Evolutionary conservation across 1,140 invertebrate species (phyloP).

Genomic region (Drosophila tristis): DNA sequence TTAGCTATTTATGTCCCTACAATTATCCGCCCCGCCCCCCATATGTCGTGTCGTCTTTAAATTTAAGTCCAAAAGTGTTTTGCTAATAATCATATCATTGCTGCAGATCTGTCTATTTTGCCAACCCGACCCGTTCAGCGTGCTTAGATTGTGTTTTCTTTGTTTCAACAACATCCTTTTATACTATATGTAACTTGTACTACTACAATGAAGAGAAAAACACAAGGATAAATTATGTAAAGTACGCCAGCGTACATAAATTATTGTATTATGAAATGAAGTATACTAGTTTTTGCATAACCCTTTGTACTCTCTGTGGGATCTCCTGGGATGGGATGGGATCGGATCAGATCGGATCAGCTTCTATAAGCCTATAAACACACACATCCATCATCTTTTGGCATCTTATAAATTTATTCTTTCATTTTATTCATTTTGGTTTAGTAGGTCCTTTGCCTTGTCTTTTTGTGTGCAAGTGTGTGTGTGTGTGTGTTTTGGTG

Average conservation of each 20-base stretch:
- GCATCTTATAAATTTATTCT: conserved; percentile 59
- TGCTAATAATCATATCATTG: conserved; percentile 76
- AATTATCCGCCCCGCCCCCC: conserved; percentile 7
- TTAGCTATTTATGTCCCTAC: conserved; percentile 67
- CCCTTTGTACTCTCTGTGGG: conserved; percentile 24
- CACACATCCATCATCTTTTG: neutral
- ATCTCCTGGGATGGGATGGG: neutral
- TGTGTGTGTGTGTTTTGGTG: conserved; percentile 58
- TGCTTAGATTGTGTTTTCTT: conserved; percentile 36
- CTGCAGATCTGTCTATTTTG: conserved; percentile 39
- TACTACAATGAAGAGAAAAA: conserved; percentile 59
- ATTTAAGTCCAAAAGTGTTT: conserved; percentile 72
- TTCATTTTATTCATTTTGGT: conserved; percentile 56
- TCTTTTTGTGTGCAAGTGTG: conserved; percentile 79
- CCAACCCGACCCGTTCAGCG: neutral
- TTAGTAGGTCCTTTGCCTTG: conserved; percentile 73
- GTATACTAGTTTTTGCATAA: conserved; percentile 78
- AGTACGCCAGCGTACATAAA: conserved; percentile 73
- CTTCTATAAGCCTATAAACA: conserved; percentile 14
- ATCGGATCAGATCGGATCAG: neutral
- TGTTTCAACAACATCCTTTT: conserved; percentile 42
- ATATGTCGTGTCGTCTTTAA: conserved; percentile 54
- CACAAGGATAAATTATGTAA: conserved; percentile 64
- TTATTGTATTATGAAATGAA: conserved; percentile 80
- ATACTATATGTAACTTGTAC: conserved; percentile 39